These are phyloP conservation scores for Bombus pyrosoma DNA, from an alignment of 1,140 invertebrate species.

Conservation along the genomic window DNA sequence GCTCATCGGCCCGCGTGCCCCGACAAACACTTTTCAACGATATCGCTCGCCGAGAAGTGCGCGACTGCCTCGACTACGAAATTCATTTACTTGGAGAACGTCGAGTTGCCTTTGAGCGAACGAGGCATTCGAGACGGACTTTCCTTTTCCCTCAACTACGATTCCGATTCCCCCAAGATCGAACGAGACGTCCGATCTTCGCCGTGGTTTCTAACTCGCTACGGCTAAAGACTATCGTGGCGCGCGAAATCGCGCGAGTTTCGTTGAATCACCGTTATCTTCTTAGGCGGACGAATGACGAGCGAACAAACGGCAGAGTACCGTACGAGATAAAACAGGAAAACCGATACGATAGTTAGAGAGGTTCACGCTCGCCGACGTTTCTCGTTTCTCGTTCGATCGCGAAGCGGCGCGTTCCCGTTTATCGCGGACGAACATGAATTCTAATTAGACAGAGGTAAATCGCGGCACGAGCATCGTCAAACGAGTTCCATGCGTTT, in stretches of 20 bases:
- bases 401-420: not conserved
- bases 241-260: no score
- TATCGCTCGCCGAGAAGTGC: constrained; percentile 1
- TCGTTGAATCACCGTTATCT: no score
- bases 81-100: constrained; percentile 11
- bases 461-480: constrained; percentile 20
- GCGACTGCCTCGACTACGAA: constrained; percentile 21
- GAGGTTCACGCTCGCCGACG: not conserved
- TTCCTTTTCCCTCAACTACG: not conserved
- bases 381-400: not conserved
- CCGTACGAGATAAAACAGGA: not conserved
- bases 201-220: no score
- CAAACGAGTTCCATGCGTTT: constrained; percentile 35
- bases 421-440: constrained; percentile 8
- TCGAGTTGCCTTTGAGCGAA: not conserved
- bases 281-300: not conserved
- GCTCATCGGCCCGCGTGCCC: constrained; percentile 21
- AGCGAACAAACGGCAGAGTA: no score
- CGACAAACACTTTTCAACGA: constrained; percentile 25
- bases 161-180: not conserved
- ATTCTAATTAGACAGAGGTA: constrained; percentile 44
- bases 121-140: not conserved
- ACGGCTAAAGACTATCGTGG: no score
- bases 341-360: no score
- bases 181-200: not conserved